phyloP scores from a whole-genome alignment of 2,797 vertebrate genomes.

The Clarias platycephalus region DNA sequence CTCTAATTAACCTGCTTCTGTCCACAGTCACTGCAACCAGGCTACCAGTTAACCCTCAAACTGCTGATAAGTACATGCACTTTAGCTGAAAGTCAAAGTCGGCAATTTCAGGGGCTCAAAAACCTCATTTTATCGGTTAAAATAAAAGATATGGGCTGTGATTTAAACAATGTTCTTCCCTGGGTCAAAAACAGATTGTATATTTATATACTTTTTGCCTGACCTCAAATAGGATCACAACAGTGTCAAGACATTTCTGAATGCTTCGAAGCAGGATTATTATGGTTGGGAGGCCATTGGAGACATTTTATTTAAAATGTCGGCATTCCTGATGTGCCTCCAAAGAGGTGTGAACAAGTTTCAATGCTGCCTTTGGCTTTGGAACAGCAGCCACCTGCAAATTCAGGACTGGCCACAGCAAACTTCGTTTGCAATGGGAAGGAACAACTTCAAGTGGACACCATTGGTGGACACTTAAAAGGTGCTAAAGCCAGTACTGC shows the following conservation, averaged over 20 bases:
- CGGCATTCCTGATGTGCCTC: background rate
- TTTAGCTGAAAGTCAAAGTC: background rate
- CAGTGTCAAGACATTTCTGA: background rate
- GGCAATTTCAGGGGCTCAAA: background rate
- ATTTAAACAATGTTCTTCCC: background rate
- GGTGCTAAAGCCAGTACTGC: background rate
- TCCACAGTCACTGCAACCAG: constrained; percentile 15
- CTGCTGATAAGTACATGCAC: background rate
- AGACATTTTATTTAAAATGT: no score
- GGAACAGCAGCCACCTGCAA: background rate
- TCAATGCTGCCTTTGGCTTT: background rate
- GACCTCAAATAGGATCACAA: background rate
- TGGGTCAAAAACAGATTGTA: background rate
- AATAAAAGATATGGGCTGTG: background rate
- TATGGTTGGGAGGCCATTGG: background rate
- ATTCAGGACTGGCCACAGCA: background rate
- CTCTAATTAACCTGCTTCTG: constrained; percentile 33
- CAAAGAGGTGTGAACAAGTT: background rate
- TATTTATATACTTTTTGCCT: no score
- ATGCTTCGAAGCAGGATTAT: background rate
- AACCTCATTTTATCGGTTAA: background rate
- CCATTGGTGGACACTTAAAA: background rate
- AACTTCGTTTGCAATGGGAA: background rate
- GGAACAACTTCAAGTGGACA: background rate
- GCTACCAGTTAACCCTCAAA: constrained; percentile 18